Evolutionary conservation across 2,113 vertebrate species (phyloP).

Genomic region (Electrona antarctica): DNA sequence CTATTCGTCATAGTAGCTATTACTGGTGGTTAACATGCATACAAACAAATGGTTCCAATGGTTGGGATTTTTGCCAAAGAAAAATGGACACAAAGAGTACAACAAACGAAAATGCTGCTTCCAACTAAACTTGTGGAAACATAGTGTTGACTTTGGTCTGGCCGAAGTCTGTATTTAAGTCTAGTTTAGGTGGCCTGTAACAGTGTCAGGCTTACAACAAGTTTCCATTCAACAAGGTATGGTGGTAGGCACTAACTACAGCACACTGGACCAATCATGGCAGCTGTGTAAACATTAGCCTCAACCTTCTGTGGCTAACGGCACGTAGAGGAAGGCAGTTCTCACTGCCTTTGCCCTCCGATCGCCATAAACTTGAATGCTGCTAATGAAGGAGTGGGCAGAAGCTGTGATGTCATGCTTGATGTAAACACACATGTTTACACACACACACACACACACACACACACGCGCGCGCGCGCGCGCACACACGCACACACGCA

Average conservation of each 20-base stretch:
- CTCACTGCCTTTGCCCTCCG: background rate
- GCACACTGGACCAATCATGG: conserved; percentile 2
- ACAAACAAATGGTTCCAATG: too few species aligned
- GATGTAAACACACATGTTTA: background rate
- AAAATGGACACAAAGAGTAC: background rate
- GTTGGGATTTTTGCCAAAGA: background rate
- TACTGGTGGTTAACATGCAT: too few species aligned
- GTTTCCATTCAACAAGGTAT: conserved; percentile 26
- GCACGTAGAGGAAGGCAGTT: conserved; percentile 15
- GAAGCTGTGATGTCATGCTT: too few species aligned
- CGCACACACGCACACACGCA: background rate
- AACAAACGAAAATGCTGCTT: background rate
- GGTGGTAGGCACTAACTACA: conserved; percentile 5
- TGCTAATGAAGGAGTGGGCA: background rate
- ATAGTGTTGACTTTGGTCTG: background rate
- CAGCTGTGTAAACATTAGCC: conserved; percentile 54
- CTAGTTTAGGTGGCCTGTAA: conserved; percentile 6
- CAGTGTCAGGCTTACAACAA: background rate
- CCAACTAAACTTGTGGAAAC: background rate
- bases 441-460: background rate
- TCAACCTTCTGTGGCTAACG: conserved; percentile 28
- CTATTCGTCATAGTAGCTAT: too few species aligned
- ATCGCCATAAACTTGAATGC: background rate
- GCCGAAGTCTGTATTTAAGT: background rate
- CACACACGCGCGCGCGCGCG: background rate